phyloP scores from a whole-genome alignment of 2,888 invertebrate species.

The Andrena marginata region DNA sequence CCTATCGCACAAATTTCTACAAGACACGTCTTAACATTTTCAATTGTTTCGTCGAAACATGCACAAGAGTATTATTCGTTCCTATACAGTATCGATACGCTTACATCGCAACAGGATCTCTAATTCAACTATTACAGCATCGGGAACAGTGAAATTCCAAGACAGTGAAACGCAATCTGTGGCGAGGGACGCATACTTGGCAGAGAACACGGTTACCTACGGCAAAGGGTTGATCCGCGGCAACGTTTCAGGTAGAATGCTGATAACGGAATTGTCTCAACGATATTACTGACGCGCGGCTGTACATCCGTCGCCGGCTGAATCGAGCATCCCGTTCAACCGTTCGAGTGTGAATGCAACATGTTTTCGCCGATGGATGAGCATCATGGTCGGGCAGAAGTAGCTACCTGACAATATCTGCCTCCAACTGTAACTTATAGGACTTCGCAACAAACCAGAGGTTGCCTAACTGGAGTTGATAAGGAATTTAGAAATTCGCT shows the following conservation, averaged over 20 bases:
- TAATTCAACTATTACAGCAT: slow-evolving; percentile 58
- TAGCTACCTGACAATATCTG: background rate
- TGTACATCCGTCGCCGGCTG: background rate
- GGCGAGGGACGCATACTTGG: background rate
- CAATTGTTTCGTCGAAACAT: background rate
- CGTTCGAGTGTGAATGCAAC: slow-evolving; percentile 5
- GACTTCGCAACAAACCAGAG: background rate
- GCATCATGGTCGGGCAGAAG: background rate
- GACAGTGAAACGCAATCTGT: slow-evolving; percentile 56
- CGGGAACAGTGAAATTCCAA: slow-evolving; percentile 31
- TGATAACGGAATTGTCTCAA: slow-evolving; percentile 52
- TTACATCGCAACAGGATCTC: slow-evolving; percentile 5
- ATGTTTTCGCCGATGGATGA: slow-evolving; percentile 7
- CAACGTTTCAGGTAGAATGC: slow-evolving; percentile 40
- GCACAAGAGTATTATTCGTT: background rate
- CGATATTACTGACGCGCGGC: slow-evolving; percentile 31
- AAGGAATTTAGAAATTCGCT: background rate
- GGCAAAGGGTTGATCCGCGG: slow-evolving; percentile 41
- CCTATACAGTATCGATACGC: background rate
- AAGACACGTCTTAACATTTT: background rate
- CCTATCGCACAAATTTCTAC: too few relatives aligned
- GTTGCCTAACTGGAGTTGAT: background rate
- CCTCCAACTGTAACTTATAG: background rate
- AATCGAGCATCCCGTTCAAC: slow-evolving; percentile 3
- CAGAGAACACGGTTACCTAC: slow-evolving; percentile 8